Conservation (phyloP, 1,140 invertebrate species). For the Portunus trituberculatus region DNA sequence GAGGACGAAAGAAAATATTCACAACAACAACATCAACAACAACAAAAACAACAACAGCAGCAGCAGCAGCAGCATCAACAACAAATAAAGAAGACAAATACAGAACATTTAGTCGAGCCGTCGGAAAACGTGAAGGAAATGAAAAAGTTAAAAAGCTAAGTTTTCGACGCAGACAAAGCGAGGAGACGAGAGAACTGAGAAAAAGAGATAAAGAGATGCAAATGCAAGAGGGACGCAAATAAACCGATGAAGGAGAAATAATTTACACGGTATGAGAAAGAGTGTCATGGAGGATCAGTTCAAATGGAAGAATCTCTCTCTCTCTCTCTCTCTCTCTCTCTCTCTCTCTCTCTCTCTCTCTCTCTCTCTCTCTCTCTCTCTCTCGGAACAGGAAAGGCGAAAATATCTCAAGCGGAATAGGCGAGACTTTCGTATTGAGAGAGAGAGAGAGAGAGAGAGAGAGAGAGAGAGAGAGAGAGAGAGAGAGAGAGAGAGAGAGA, state of each 20-base stretch:
- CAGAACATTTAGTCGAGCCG: background rate
- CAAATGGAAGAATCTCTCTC: background rate
- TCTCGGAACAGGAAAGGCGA: background rate
- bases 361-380: constrained; percentile 6
- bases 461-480: background rate
- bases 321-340: background rate
- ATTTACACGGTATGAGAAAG: background rate
- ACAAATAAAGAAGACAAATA: background rate
- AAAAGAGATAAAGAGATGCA: background rate
- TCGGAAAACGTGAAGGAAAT: background rate
- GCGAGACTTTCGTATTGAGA: background rate
- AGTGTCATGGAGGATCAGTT: background rate
- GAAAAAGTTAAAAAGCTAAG: background rate
- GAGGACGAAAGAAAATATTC: no score
- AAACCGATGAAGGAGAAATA: constrained; percentile 13
- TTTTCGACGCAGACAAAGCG: background rate
- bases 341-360: background rate
- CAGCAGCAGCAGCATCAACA: no score
- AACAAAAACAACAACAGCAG: no score
- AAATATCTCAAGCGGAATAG: background rate
- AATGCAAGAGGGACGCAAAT: background rate
- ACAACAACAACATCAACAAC: no score
- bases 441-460: background rate
- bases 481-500: background rate
- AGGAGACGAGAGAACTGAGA: background rate